A percentile compares a stretch with the other conserved stretches of the same genome.
phyloP scores from a whole-genome alignment of 2,797 vertebrate species.

The Rhabdophis nuchalis region DNA sequence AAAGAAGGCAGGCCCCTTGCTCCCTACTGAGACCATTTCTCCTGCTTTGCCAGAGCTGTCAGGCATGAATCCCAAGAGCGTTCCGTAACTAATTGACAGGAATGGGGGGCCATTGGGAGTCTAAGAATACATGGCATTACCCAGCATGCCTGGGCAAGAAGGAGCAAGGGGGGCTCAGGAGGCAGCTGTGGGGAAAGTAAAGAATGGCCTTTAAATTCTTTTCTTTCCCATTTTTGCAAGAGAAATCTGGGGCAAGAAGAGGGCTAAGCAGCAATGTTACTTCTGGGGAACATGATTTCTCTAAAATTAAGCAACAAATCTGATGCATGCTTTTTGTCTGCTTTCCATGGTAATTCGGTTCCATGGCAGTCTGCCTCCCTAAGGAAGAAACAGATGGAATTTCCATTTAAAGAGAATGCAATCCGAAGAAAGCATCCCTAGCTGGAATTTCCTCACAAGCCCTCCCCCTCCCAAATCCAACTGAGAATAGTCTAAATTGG shows the following conservation, averaged over 20 bases:
- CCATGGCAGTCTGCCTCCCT: not conserved
- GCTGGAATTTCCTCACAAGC: constrained; percentile 46
- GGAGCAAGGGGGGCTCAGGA: constrained; percentile 68
- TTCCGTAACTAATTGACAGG: constrained; percentile 99
- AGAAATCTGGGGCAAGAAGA: constrained; percentile 37
- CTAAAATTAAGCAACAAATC: constrained; percentile 21
- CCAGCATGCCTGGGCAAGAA: constrained; percentile 80
- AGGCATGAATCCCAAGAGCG: constrained; percentile 94
- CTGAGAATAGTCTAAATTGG: constrained; percentile 64
- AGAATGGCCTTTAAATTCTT: constrained; percentile 67
- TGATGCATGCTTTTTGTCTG: constrained; percentile 15
- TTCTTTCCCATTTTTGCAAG: constrained; percentile 42
- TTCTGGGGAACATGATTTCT: constrained; percentile 40
- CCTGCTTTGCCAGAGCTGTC: constrained; percentile 91
- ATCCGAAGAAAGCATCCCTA: constrained; percentile 36
- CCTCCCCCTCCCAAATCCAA: constrained; percentile 22
- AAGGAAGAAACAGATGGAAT: constrained; percentile 52
- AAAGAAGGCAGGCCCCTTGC: constrained; percentile 71
- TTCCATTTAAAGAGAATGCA: constrained; percentile 50
- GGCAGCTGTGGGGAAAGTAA: constrained; percentile 74
- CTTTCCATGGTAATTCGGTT: constrained; percentile 13
- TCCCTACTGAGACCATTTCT: constrained; percentile 80
- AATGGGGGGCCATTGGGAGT: constrained; percentile 84
- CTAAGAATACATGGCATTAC: constrained; percentile 80
- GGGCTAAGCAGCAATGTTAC: not conserved